Conservation (phyloP, 2,888 invertebrate genomes). For the Rhagophthalmus giganteus region DNA sequence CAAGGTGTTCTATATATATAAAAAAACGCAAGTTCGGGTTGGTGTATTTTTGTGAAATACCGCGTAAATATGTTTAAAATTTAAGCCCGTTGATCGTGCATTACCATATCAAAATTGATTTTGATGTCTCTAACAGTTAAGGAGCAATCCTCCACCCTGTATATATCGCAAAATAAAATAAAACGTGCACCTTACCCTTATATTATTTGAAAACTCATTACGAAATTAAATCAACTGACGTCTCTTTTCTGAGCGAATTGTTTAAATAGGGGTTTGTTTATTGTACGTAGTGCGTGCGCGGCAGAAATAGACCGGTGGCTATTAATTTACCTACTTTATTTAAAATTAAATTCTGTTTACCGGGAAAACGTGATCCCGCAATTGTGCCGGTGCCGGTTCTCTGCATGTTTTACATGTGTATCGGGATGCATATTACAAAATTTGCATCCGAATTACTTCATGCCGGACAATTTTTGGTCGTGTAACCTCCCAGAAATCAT, state of each 20-base stretch:
- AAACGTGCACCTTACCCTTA: too few relatives aligned
- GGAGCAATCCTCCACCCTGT: too few relatives aligned
- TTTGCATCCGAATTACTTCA: slow-evolving; percentile 26
- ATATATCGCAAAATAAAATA: neutral
- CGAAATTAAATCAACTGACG: slow-evolving; percentile 9
- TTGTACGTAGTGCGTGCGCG: too few relatives aligned
- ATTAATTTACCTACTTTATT: slow-evolving; percentile 29
- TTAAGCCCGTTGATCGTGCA: too few relatives aligned
- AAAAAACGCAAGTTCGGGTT: neutral
- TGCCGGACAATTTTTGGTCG: slow-evolving; percentile 13
- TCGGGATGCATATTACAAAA: slow-evolving; percentile 26
- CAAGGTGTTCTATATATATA: too few relatives aligned
- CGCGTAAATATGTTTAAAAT: neutral
- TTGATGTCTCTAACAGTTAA: neutral
- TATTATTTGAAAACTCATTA: too few relatives aligned
- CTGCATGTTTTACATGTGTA: slow-evolving; percentile 21
- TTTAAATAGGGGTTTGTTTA: slow-evolving; percentile 17
- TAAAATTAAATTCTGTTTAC: slow-evolving; percentile 30
- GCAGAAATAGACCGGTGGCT: slow-evolving; percentile 14
- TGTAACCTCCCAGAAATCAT: too few relatives aligned
- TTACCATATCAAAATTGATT: too few relatives aligned
- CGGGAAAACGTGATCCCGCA: slow-evolving; percentile 20
- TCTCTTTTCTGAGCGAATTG: slow-evolving; percentile 7
- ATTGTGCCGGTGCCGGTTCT: slow-evolving; percentile 12
- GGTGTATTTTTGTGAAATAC: too few relatives aligned